Percentiles rank a stretch among this genome's conserved stretches.
Evolutionary conservation across 2,888 invertebrate species (phyloP).

Genomic region (Nebria salina): DNA sequence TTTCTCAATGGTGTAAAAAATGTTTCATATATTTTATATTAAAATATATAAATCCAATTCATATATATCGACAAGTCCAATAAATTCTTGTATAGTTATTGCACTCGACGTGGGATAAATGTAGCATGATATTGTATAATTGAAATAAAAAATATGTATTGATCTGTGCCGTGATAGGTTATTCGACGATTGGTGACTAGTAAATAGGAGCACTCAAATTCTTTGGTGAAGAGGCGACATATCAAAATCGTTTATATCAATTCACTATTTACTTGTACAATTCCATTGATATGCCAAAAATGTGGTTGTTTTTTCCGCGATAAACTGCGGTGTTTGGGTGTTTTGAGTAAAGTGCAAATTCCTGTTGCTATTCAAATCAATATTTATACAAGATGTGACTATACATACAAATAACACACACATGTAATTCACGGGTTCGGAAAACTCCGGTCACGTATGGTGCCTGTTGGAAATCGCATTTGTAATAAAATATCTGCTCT

Average conservation of each 20-base stretch:
- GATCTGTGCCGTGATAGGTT: too few species aligned
- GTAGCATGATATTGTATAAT: too few species aligned
- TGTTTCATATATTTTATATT: too few species aligned
- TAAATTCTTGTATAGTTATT: not conserved
- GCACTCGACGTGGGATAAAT: not conserved
- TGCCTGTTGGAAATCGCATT: slow-evolving; percentile 34
- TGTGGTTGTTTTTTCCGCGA: not conserved
- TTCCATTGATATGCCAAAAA: not conserved
- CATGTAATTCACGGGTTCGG: not conserved
- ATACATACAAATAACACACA: not conserved
- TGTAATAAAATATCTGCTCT: slow-evolving; percentile 39
- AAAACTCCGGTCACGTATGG: slow-evolving; percentile 30
- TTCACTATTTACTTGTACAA: too few species aligned
- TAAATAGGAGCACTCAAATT: too few species aligned
- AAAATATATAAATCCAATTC: not conserved
- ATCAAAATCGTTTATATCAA: too few species aligned
- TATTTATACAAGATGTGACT: not conserved
- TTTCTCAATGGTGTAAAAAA: too few species aligned
- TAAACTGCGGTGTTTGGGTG: not conserved
- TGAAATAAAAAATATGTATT: not conserved
- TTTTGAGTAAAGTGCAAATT: slow-evolving; percentile 22
- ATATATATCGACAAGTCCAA: not conserved
- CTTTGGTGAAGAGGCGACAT: too few species aligned
- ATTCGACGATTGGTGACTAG: too few species aligned
- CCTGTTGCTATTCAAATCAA: slow-evolving; percentile 26